Percentiles rank a stretch among this genome's conserved stretches.
phyloP scores from a whole-genome alignment of 2,113 vertebrate genomes.

The Syngnathus floridae region DNA sequence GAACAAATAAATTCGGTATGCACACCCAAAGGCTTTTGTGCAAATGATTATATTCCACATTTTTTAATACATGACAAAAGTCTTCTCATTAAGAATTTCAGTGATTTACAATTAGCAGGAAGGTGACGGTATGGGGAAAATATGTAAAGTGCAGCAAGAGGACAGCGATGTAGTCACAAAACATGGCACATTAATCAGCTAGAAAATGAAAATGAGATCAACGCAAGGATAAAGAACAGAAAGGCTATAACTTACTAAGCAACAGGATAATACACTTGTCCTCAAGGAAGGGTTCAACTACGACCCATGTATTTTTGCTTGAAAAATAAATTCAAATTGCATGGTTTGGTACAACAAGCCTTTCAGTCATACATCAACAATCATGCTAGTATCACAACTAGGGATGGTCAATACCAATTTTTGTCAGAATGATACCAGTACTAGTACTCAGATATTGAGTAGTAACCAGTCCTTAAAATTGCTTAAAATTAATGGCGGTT shows the following conservation, averaged over 20 bases:
- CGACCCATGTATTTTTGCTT: conserved; percentile 15
- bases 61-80: conserved; percentile 50
- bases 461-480: too few relatives aligned
- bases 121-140: conserved; percentile 44
- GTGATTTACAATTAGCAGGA: conserved; percentile 49
- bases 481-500: too few relatives aligned
- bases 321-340: background rate
- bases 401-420: too few relatives aligned
- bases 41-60: background rate
- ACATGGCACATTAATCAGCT: conserved; percentile 42
- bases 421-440: too few relatives aligned
- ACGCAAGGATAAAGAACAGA: conserved; percentile 28
- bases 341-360: background rate
- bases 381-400: too few relatives aligned
- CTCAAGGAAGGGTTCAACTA: conserved; percentile 24
- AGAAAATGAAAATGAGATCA: conserved; percentile 50
- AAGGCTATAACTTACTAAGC: conserved; percentile 30
- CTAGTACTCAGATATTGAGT: too few relatives aligned
- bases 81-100: conserved; percentile 28
- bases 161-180: conserved; percentile 43
- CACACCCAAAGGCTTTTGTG: conserved; percentile 4
- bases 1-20: conserved; percentile 2
- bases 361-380: too few relatives aligned
- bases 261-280: conserved; percentile 30
- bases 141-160: conserved; percentile 48